Base-by-base conservation (phyloP, 1,140 invertebrate species). In the Asbolus verrucosus region DNA sequence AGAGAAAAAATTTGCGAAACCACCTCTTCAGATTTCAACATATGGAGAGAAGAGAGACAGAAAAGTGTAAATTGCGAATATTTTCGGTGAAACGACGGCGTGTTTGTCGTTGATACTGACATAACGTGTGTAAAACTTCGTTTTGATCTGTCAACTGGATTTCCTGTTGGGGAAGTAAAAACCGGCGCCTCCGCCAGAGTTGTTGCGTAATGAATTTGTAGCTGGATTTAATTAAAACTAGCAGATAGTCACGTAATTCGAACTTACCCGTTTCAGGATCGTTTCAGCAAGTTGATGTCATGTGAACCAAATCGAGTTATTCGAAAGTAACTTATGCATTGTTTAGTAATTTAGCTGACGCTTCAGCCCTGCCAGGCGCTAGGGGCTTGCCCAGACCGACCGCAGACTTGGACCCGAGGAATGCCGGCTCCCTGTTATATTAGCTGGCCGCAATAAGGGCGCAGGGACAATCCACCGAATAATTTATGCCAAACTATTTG, bases 271-370 rank as follows among this genome's bases (percentile, higher is more conserved):
- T 41, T 63, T 63, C 61, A 39, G 18, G 33, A 54, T 54, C 46
- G 46, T 54, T 54, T 54, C 46, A 54, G 46, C 46, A 21, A 27
- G 19, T 21, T 27, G 31, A 63, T 63, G 31, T 63, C 33, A 63
- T 41, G 39, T 21, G 61, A 63, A 63, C 61, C 61, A 63, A 63
- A 63, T 63, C 61, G 61, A 63, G 18, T 63, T 63, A 63, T 41
- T 63, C 39, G 36, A 38, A 62, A 62, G 60, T 62, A 63, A 63
- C 61, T 63, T 63, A 63, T 63, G 33, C 61, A 63, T 63, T 63
- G 61, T 63, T 63, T 63, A 63, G 61, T 63, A 63, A 63, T 63
- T 63, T 63, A 38, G 33, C 33, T 39, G 33, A 27, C 33, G 61
- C 33, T 21, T 15, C 61, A 38, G 61, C 39, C 41, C 41, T 63